Evolutionary conservation across 2,113 vertebrate species (phyloP).

Genomic region (Cephalopterus ornatus): DNA sequence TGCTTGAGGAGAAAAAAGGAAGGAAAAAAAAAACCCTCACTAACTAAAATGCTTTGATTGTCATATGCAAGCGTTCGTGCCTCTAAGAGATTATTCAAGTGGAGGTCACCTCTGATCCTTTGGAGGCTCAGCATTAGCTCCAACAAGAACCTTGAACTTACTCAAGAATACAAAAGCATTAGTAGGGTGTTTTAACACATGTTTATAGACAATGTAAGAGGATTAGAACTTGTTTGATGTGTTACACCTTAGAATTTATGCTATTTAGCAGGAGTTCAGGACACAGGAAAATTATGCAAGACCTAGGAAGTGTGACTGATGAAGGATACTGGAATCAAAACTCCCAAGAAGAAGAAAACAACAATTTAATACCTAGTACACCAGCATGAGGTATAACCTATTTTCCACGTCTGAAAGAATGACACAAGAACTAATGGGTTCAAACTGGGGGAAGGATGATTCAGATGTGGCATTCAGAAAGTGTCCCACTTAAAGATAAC

Average conservation of each 20-base stretch:
- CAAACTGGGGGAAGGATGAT: neutral
- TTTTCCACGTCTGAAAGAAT: neutral
- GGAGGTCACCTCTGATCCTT: neutral
- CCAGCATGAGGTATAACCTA: neutral
- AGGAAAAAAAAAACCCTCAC: fast-evolving
- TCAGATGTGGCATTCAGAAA: neutral
- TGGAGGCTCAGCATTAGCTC: neutral
- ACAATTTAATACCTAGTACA: neutral
- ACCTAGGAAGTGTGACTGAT: neutral
- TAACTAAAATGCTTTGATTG: neutral
- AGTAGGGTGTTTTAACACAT: neutral
- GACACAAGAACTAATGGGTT: neutral
- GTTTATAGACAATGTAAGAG: neutral
- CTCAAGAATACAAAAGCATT: neutral
- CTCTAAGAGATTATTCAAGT: neutral
- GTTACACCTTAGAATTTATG: neutral
- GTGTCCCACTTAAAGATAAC: neutral
- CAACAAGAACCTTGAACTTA: neutral
- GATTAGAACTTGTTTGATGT: neutral
- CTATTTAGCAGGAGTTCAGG: neutral
- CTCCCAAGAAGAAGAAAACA: neutral
- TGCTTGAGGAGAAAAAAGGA: neutral
- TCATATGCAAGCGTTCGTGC: neutral
- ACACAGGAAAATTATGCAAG: neutral
- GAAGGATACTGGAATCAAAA: neutral